Evolutionary conservation across 1,140 invertebrate species (phyloP).

Genomic region (Brachionus rubens): DNA sequence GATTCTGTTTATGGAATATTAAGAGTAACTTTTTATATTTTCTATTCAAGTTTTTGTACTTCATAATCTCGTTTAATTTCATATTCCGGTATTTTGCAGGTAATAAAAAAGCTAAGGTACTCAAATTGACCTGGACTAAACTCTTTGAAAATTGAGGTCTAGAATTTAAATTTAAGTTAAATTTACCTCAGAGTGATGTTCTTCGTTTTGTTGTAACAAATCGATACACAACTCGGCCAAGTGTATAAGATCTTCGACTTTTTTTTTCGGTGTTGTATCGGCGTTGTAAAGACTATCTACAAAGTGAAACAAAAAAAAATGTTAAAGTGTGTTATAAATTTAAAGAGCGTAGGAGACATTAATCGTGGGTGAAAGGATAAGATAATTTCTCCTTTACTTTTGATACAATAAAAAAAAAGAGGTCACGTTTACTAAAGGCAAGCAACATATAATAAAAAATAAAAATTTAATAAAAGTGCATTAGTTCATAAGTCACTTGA

Average conservation of each 20-base stretch:
- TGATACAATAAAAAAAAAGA: background rate
- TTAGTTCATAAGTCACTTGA: background rate
- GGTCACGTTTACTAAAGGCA: background rate
- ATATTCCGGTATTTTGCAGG: background rate
- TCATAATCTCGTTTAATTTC: background rate
- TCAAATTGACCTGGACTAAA: background rate
- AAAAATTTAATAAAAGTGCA: background rate
- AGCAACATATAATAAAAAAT: background rate
- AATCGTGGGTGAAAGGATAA: background rate
- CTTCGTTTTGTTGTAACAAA: constrained; percentile 95
- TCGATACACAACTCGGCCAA: constrained; percentile 96
- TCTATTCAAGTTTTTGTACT: background rate
- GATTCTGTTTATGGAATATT: too few relatives aligned
- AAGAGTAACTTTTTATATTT: constrained; percentile 2
- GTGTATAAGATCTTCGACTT: constrained; percentile 92
- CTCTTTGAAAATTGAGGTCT: too few relatives aligned
- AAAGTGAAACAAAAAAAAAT: constrained; percentile 1
- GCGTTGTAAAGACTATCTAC: constrained; percentile 52
- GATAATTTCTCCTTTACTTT: constrained; percentile 34
- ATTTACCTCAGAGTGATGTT: constrained; percentile 90
- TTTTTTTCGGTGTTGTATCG: constrained; percentile 61
- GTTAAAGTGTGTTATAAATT: background rate
- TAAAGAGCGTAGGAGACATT: background rate
- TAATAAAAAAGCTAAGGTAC: background rate
- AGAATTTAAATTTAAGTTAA: too few relatives aligned